Conservation (phyloP, 2,888 invertebrate species). For the Apeira syringaria region DNA sequence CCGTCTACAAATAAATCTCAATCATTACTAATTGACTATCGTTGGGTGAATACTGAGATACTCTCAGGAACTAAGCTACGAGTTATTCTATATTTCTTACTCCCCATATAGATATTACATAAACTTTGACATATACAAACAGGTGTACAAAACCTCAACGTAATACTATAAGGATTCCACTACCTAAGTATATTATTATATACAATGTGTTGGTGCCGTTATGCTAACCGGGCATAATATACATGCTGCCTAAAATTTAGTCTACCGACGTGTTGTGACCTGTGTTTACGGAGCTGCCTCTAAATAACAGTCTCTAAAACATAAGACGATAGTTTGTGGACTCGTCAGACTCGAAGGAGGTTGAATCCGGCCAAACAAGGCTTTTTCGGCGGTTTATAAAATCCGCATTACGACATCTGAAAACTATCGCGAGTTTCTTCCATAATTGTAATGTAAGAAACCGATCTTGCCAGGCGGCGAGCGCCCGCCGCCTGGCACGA, state of each 20-base stretch:
- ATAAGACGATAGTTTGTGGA: not conserved
- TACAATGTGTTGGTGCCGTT: slow-evolving; percentile 66
- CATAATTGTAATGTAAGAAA: too few relatives aligned
- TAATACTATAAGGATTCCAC: slow-evolving; percentile 61
- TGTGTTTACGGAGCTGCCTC: slow-evolving; percentile 29
- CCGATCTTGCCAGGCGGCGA: too few relatives aligned
- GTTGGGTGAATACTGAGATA: slow-evolving; percentile 80
- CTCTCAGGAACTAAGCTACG: slow-evolving; percentile 71
- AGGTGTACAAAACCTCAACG: slow-evolving; percentile 74
- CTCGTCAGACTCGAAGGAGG: not conserved
- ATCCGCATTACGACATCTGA: too few relatives aligned
- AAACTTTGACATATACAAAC: slow-evolving; percentile 80
- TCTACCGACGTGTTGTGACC: slow-evolving; percentile 30
- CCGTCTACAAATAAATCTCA: slow-evolving; percentile 76
- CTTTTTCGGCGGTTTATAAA: too few relatives aligned
- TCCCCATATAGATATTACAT: slow-evolving; percentile 68
- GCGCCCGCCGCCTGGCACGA: too few relatives aligned
- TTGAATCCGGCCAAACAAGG: not conserved
- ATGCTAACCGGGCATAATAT: slow-evolving; percentile 31
- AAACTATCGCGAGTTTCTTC: too few relatives aligned
- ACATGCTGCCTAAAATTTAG: slow-evolving; percentile 23
- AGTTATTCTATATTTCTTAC: slow-evolving; percentile 48
- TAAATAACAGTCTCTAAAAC: slow-evolving; percentile 8
- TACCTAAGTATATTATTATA: slow-evolving; percentile 71
- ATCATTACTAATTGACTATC: slow-evolving; percentile 82